Conservation (phyloP, 2,888 invertebrate species). For the Drosophila silvestris region DNA sequence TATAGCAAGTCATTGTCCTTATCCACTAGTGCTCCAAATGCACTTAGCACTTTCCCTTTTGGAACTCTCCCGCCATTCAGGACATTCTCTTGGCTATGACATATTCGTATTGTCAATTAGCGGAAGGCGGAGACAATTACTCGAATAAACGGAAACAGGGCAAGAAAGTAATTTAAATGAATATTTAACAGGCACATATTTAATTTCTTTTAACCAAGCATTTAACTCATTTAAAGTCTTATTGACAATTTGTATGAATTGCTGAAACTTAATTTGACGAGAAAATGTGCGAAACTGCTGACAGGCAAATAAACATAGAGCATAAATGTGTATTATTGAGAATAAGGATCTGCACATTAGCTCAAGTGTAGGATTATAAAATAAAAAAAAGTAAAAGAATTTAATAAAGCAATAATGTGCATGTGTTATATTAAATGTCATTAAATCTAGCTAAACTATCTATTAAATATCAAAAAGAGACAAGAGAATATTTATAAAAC, state of each 20-base stretch:
- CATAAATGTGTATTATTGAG: neutral
- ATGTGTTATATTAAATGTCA: too few relatives aligned
- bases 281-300: constrained; percentile 3
- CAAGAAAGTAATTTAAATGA: constrained; percentile 47
- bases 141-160: neutral
- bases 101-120: constrained; percentile 23
- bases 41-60: constrained; percentile 14
- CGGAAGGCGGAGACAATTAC: neutral
- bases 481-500: neutral
- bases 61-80: constrained; percentile 1
- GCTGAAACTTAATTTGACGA: constrained; percentile 1
- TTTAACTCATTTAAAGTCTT: constrained; percentile 49
- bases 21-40: constrained; percentile 15
- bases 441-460: too few relatives aligned
- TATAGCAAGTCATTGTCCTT: constrained; percentile 38
- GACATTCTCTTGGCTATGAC: constrained; percentile 9
- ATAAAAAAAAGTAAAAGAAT: neutral
- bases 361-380: neutral
- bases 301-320: neutral
- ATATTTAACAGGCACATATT: constrained; percentile 47
- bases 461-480: neutral
- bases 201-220: constrained; percentile 16
- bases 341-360: neutral
- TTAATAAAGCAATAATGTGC: neutral
- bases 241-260: constrained; percentile 55